A percentile compares a stretch with the other conserved stretches of the same genome.
Evolutionary conservation across 2,113 vertebrate species (phyloP).

Genomic region (Octodon degus): DNA sequence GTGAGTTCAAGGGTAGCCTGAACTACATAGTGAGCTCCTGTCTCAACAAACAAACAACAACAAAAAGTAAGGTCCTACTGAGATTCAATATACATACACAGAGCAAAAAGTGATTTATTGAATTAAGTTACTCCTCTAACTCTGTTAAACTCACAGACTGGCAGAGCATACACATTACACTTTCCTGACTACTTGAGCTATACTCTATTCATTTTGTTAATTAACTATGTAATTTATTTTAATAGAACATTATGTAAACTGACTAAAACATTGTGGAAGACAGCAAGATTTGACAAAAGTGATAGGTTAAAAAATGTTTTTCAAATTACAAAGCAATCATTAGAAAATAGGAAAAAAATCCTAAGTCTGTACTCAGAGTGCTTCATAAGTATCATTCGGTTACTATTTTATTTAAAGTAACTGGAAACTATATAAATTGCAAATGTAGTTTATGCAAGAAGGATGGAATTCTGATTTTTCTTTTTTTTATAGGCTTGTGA

Average conservation of each 20-base stretch:
- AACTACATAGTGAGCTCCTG: neutral
- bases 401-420: slow-evolving; percentile 26
- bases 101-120: neutral
- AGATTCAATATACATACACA: neutral
- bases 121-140: neutral
- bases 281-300: neutral
- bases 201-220: neutral
- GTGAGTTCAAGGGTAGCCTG: neutral
- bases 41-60: neutral
- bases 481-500: neutral
- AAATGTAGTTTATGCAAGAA: neutral
- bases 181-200: neutral
- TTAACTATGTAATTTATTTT: neutral
- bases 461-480: neutral
- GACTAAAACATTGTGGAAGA: slow-evolving; percentile 15
- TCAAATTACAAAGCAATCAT: neutral
- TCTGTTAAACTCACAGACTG: neutral
- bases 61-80: neutral
- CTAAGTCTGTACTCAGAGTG: neutral
- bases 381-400: neutral
- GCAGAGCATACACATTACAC: neutral
- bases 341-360: neutral
- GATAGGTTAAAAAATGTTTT: neutral
- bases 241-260: neutral
- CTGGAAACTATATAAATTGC: neutral